phyloP scores from a whole-genome alignment of 2,888 invertebrate genomes.

The Thyatira batis region DNA sequence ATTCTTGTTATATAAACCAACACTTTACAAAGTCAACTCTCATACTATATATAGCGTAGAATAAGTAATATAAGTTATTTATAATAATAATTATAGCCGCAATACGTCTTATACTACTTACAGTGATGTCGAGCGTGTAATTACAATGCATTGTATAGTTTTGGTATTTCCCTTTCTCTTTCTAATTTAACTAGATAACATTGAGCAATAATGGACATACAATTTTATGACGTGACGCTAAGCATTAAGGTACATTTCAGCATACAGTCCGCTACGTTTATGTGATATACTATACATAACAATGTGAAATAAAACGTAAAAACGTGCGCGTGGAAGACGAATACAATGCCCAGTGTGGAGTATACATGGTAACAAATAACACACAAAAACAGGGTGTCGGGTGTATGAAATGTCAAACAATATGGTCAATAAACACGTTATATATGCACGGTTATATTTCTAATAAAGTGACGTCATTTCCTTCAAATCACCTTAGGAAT shows the following conservation, averaged over 20 bases:
- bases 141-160: conserved; percentile 48
- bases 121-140: conserved; percentile 22
- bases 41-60: conserved; percentile 31
- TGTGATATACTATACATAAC: conserved; percentile 68
- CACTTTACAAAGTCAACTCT: conserved; percentile 75
- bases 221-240: conserved; percentile 14
- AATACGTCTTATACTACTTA: background rate
- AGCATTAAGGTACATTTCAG: conserved; percentile 3
- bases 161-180: conserved; percentile 60
- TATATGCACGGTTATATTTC: background rate
- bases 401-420: conserved; percentile 46
- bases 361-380: conserved; percentile 64
- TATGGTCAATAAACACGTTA: conserved; percentile 4
- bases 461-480: background rate
- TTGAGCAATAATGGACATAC: conserved; percentile 60
- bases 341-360: conserved; percentile 65
- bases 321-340: conserved; percentile 56
- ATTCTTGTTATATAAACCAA: conserved; percentile 81
- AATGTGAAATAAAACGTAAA: conserved; percentile 47
- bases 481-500: too few relatives aligned
- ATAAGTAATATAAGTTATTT: conserved; percentile 41
- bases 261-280: conserved; percentile 13
- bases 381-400: conserved; percentile 36
- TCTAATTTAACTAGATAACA: conserved; percentile 69
- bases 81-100: conserved; percentile 26